A percentile compares a stretch with the other conserved stretches of the same genome.
Evolutionary conservation across 2,797 vertebrate genomes (phyloP).

Genomic region (Sebastes variabilis): DNA sequence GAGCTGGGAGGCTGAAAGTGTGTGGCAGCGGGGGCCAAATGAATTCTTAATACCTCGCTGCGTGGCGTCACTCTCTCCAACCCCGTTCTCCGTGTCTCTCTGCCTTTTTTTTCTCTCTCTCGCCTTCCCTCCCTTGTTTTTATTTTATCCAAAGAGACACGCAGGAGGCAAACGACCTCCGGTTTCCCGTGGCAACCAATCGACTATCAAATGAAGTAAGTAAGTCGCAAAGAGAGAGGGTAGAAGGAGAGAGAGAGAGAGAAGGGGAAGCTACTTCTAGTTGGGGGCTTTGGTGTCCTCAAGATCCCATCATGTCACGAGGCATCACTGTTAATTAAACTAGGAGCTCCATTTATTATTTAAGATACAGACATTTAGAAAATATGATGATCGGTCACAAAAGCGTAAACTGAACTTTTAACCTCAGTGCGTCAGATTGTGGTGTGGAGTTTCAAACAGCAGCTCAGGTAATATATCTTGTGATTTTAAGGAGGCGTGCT

Average conservation of each 20-base stretch:
- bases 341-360: too few species aligned
- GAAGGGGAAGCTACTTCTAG: neutral
- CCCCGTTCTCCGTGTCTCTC: slow-evolving; percentile 15
- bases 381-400: too few species aligned
- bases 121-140: slow-evolving; percentile 26
- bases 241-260: neutral
- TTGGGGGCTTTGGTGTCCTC: neutral
- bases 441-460: neutral
- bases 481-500: too few species aligned
- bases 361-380: too few species aligned
- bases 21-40: slow-evolving; percentile 58
- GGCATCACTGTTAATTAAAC: neutral
- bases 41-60: slow-evolving; percentile 65
- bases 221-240: neutral
- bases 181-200: slow-evolving; percentile 61
- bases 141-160: slow-evolving; percentile 59
- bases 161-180: slow-evolving; percentile 56
- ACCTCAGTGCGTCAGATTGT: rapidly evolving
- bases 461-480: neutral
- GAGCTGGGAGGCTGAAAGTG: slow-evolving; percentile 44
- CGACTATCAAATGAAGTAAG: slow-evolving; percentile 45
- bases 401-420: too few species aligned
- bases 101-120: neutral
- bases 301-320: neutral
- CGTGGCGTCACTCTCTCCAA: slow-evolving; percentile 48